phyloP scores from a whole-genome alignment of 1,140 invertebrate species.

The Drosophila tropicalis region DNA sequence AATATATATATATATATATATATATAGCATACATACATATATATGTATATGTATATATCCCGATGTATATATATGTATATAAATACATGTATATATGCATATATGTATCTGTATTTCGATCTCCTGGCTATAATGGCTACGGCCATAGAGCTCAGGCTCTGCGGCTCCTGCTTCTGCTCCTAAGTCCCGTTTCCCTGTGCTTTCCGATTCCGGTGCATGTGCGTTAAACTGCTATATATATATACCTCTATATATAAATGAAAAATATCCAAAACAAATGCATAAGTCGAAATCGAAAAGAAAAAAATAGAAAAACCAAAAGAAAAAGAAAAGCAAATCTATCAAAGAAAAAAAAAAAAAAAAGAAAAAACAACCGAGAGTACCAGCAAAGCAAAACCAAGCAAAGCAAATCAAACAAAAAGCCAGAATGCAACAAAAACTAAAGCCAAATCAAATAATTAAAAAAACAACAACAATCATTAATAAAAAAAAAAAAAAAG shows the following conservation, averaged over 20 bases:
- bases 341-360: conserved; percentile 53
- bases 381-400: conserved; percentile 57
- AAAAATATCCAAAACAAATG: conserved; percentile 9
- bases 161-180: conserved; percentile 79
- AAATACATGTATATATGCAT: conserved; percentile 16
- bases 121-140: conserved; percentile 18
- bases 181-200: conserved; percentile 80
- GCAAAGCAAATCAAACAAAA: conserved; percentile 63
- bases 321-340: conserved; percentile 29
- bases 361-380: conserved; percentile 49
- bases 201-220: conserved; percentile 80
- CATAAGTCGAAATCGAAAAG: conserved; percentile 44
- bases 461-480: conserved; percentile 23
- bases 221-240: conserved; percentile 75
- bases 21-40: neutral
- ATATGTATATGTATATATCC: neutral
- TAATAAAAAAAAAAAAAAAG: conserved; percentile 38
- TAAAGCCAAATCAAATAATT: conserved; percentile 35
- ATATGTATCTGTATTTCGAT: conserved; percentile 11
- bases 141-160: conserved; percentile 62
- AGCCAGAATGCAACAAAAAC: conserved; percentile 59
- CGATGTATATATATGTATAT: conserved; percentile 5
- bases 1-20: neutral
- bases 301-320: conserved; percentile 30
- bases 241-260: conserved; percentile 19